These are phyloP conservation scores for Pelusios castaneus DNA, from an alignment of 2,113 vertebrate species.

Conservation along the genomic window DNA sequence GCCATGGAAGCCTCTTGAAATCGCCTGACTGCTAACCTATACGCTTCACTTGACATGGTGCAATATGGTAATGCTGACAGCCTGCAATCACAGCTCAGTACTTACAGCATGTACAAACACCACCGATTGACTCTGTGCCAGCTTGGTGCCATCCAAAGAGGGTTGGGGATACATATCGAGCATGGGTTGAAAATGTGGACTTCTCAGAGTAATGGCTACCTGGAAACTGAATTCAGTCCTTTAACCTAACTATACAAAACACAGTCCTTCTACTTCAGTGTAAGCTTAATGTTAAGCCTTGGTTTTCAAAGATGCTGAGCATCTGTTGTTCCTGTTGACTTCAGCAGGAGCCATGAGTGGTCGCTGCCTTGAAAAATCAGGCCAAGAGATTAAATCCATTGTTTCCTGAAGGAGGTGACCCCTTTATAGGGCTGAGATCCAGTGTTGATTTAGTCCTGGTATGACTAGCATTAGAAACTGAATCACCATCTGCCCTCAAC, in stretches of 20 bases:
- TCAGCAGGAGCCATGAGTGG: neutral
- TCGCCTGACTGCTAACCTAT: neutral
- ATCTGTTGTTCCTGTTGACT: neutral
- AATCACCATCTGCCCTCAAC: fast-evolving
- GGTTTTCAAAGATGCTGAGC: neutral
- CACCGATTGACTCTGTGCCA: neutral
- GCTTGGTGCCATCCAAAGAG: conserved; percentile 2
- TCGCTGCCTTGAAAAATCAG: neutral
- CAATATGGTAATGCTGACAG: conserved; percentile 52
- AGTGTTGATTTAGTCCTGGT: neutral
- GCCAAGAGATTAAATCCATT: neutral
- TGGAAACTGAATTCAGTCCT: neutral
- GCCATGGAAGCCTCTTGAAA: conserved; percentile 29
- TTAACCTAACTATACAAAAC: neutral
- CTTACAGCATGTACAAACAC: neutral
- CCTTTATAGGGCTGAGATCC: neutral
- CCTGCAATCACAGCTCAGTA: neutral
- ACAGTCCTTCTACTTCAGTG: neutral
- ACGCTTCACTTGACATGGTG: conserved; percentile 55
- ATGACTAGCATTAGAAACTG: neutral
- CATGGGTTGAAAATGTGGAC: neutral
- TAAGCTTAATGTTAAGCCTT: neutral
- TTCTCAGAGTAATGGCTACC: neutral
- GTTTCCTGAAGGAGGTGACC: neutral
- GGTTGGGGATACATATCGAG: neutral